Evolutionary conservation across 2,888 invertebrate species (phyloP), one percentile per base, ranked within the genome.

Genomic region (Drosophila mimetica): DNA sequence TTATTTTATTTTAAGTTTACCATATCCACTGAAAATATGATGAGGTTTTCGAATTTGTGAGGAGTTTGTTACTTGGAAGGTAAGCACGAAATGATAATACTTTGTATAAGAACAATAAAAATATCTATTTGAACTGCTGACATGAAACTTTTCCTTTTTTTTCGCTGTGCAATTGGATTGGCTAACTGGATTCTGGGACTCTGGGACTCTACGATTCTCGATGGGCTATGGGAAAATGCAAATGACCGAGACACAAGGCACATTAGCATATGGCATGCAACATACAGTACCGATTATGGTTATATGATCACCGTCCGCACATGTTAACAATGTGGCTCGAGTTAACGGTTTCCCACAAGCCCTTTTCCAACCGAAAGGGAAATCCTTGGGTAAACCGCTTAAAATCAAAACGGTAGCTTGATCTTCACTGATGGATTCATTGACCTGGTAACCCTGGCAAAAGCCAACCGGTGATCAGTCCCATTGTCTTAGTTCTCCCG

Each of bases 201-300:
- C 36, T 53, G 25, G 14, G 42, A 53, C 30, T 54, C 36, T 53
- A 18, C 13, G 42, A 53, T 30, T 54, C 36, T 34, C 44, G 65
- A 63, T 61, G 61, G 58, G 58, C 55, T 44, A 42, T 71, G 78
- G 75, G 73, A 82, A 82, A 80, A 81, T 83, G 81, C 81, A 81
- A 81, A 81, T 81, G 54, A 46, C 22, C 36, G 25, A 14, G 20
- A n/a, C 34, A 34, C 30, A 34, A 65, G 59, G 59, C 61, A 71
- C 58, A 72, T 77, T 66, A 69, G 69, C 76, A 65, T 63, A 61
- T 37, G 47, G 67, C 76, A 75, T 11, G 39, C 18, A 37, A 39
- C 39, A 34, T 25, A 22, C 22, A 14, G 28, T 42, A 7, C 42
- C 30, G 36, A 61, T 47, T 46, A 57, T 61, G 55, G 46, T 58